Evolutionary conservation across 2,888 invertebrate species (phyloP).

Genomic region (Anagyrus pseudococci): DNA sequence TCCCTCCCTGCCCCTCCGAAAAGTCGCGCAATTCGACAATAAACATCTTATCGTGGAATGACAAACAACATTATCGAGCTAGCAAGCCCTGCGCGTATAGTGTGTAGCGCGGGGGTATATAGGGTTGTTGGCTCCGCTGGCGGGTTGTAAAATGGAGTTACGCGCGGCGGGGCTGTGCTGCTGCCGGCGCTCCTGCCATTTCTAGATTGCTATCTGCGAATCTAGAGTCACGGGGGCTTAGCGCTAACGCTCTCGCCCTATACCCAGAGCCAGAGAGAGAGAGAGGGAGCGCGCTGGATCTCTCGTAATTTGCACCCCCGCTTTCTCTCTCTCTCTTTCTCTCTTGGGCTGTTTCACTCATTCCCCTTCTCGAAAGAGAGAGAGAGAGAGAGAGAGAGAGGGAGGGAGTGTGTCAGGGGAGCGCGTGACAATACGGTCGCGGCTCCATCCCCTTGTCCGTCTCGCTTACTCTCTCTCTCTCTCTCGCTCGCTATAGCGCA

Average conservation of each 20-base stretch:
- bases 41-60: conserved; percentile 40
- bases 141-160: conserved; percentile 36
- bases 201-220: conserved; percentile 39
- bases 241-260: too few relatives aligned
- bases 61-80: conserved; percentile 39
- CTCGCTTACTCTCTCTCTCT: too few relatives aligned
- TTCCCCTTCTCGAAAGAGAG: too few relatives aligned
- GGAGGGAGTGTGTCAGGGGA: not conserved
- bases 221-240: conserved; percentile 49
- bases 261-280: conserved; percentile 44
- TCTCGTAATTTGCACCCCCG: conserved; percentile 55
- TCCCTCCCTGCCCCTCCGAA: conserved; percentile 29
- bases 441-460: not conserved
- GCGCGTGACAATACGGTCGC: conserved; percentile 22
- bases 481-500: too few relatives aligned
- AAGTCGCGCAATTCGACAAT: conserved; percentile 29
- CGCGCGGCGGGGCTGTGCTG: conserved; percentile 3
- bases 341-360: not conserved
- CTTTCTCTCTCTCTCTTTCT: conserved; percentile 10
- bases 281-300: conserved; percentile 15
- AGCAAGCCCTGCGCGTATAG: not conserved
- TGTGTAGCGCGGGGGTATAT: too few relatives aligned
- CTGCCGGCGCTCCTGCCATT: conserved; percentile 24
- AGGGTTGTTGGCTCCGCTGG: too few relatives aligned
- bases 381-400: too few relatives aligned